These are phyloP conservation scores for Chlorops oryzae DNA, from an alignment of 1,140 invertebrate species.

Conservation along the genomic window DNA sequence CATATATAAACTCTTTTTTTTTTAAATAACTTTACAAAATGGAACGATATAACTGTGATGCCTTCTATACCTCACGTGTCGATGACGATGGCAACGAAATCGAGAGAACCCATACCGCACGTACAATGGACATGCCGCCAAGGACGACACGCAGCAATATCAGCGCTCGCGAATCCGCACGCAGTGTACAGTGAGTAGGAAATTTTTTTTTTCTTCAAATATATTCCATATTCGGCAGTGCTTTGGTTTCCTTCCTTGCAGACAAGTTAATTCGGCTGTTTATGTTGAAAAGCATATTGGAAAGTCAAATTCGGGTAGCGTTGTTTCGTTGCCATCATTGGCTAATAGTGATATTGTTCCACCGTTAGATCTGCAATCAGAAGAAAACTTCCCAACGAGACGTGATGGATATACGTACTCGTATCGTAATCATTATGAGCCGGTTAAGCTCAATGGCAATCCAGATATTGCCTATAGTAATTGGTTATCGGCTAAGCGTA, in stretches of 20 bases:
- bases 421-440: constrained; percentile 11
- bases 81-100: constrained; percentile 10
- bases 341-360: constrained; percentile 14
- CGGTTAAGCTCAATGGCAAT: constrained; percentile 8
- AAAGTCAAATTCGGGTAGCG: not conserved
- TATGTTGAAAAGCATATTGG: constrained; percentile 11
- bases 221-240: no score
- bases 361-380: constrained; percentile 14
- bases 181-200: no score
- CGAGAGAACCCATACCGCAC: constrained; percentile 8
- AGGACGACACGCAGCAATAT: constrained; percentile 1
- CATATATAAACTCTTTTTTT: no score
- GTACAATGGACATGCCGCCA: constrained; percentile 4
- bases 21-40: constrained; percentile 1
- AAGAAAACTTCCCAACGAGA: constrained; percentile 13
- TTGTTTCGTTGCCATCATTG: not conserved
- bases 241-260: not conserved
- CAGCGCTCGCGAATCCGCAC: constrained; percentile 10
- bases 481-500: constrained; percentile 17
- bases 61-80: constrained; percentile 8
- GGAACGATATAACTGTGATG: no score
- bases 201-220: no score
- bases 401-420: constrained; percentile 11
- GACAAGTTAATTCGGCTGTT: constrained; percentile 12
- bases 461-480: constrained; percentile 14